Percentiles rank a stretch among this genome's conserved stretches.
Evolutionary conservation across 1,140 invertebrate species (phyloP).

Genomic region (Saccostrea echinata): DNA sequence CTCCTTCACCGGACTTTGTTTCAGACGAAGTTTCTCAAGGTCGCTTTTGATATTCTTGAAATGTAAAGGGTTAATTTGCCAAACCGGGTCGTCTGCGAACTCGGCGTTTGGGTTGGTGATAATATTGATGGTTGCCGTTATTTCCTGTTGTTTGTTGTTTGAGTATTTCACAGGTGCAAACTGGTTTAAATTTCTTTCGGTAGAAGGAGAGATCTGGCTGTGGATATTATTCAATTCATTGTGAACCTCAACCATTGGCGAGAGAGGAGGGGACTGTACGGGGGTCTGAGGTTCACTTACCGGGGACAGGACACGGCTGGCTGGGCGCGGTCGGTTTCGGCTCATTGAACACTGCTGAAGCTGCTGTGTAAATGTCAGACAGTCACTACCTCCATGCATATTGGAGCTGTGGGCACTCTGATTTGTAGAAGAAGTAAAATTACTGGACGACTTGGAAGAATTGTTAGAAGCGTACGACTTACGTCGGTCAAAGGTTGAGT

Average conservation of each 20-base stretch:
- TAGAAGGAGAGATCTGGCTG: constrained; percentile 52
- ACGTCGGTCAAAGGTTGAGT: constrained; percentile 85
- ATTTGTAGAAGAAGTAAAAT: constrained; percentile 84
- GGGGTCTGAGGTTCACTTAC: constrained; percentile 89
- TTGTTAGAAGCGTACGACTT: constrained; percentile 88
- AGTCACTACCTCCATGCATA: constrained; percentile 65
- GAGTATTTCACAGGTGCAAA: constrained; percentile 66
- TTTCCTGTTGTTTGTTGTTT: constrained; percentile 65
- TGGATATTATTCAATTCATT: constrained; percentile 57
- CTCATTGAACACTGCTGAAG: constrained; percentile 83
- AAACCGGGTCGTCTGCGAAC: constrained; percentile 74
- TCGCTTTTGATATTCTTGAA: constrained; percentile 67
- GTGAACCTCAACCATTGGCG: constrained; percentile 86
- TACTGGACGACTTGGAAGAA: constrained; percentile 88
- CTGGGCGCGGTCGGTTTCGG: constrained; percentile 76
- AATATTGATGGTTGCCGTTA: constrained; percentile 75
- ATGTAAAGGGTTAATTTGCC: constrained; percentile 72
- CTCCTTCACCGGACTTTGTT: constrained; percentile 56
- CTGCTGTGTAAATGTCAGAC: constrained; percentile 87
- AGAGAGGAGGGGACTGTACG: constrained; percentile 90
- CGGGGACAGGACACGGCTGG: constrained; percentile 84
- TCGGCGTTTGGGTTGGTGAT: constrained; percentile 77
- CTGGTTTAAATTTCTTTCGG: constrained; percentile 65
- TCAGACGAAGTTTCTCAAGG: constrained; percentile 64
- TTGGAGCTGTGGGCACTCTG: constrained; percentile 80